Evolutionary conservation across 2,888 invertebrate species (phyloP).

Genomic region (Dryocosmus kuriphilus): DNA sequence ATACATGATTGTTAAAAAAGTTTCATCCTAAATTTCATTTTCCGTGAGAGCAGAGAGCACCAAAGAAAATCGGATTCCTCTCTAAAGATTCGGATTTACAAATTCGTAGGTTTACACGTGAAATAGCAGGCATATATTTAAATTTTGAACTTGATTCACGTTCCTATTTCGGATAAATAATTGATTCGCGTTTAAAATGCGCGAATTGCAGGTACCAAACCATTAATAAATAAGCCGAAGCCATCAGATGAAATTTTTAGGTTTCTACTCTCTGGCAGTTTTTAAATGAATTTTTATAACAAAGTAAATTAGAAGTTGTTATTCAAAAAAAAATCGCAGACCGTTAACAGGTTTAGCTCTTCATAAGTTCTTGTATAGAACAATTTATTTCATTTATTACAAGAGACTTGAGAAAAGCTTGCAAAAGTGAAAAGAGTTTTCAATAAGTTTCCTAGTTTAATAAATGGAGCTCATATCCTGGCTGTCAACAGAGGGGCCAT

Average conservation of each 20-base stretch:
- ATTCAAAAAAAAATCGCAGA: background rate
- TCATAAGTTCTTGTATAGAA: background rate
- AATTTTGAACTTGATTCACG: slow-evolving; percentile 15
- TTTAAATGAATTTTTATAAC: background rate
- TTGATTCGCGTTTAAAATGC: background rate
- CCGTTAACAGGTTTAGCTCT: background rate
- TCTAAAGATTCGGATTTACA: slow-evolving; percentile 3
- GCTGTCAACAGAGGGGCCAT: slow-evolving; percentile 35
- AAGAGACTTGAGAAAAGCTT: background rate
- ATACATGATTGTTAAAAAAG: background rate
- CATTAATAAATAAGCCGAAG: slow-evolving; percentile 9
- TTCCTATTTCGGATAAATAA: slow-evolving; percentile 3
- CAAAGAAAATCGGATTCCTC: slow-evolving; percentile 23
- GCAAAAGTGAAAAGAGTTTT: background rate
- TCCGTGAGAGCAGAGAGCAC: background rate
- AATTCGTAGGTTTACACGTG: slow-evolving; percentile 8
- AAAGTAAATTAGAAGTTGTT: background rate
- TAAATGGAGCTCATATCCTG: slow-evolving; percentile 1
- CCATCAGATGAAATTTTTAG: background rate
- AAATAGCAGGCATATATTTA: slow-evolving; percentile 8
- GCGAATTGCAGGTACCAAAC: background rate
- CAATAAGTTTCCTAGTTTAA: background rate
- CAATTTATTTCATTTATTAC: background rate
- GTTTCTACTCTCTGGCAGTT: background rate
- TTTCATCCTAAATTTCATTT: background rate